Base-by-base conservation (phyloP, 2,888 invertebrate genomes). In the Epirrhoe tristata region DNA sequence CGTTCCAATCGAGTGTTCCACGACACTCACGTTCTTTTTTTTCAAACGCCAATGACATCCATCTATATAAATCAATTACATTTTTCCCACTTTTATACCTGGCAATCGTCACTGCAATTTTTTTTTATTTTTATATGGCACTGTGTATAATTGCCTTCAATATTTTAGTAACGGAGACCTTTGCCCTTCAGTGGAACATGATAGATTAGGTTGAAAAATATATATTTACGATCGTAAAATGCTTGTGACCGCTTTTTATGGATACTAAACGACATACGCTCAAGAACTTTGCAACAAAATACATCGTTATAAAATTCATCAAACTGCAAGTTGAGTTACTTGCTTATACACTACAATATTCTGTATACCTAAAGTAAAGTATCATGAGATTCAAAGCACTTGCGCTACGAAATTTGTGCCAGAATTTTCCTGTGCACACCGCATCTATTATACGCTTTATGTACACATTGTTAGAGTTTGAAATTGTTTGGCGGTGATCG, bases 361-460 rank as follows among this genome's bases (percentile, higher is more conserved):
- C 82, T 79, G 72, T 77, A 78, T 81, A 80, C 81, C 70, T 80
- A 43, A 77, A 84, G 80, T 84, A 86, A 86, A 87, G 81, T 87
- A 85, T 85, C 81, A 76, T 77, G 77, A 84, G 84, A 86, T 83
- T 82, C 81, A 77, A 81, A 85, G 77, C 80, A 82, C 81, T 81
- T 78, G 77, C 75, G 79, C 80, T 76, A 81, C 82, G 84, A 84
- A 86, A 85, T 84, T 85, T 83, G 79, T 63, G 65, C 77, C 70
- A 74, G 78, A 83, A 81, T 82, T 84, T 83, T 79, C 74, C 51
- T 48, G 54, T 54, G 64, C 64, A 60, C 56, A 64, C 67, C 52
- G 31, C 57, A 50, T 63, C 43, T 48, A 43, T n/a, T 52, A 63
- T 67, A 36, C 50, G 74, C 81, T 77, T 66, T 81, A 77, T 4